Evolutionary conservation across 2,888 invertebrate genomes (phyloP).

Genomic region (Tiliacea aurago): DNA sequence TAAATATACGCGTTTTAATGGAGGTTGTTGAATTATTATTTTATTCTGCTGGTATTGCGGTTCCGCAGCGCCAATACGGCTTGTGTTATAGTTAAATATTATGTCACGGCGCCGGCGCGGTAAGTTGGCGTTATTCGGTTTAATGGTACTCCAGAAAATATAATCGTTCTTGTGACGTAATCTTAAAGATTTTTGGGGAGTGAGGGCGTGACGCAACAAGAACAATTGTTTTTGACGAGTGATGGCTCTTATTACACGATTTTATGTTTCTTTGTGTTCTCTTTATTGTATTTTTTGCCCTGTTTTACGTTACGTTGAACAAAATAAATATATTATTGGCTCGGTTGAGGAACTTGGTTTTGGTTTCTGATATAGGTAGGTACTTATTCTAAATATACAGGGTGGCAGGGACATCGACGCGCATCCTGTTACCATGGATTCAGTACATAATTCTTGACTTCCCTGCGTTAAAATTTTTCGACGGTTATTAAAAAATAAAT

Average conservation of each 20-base stretch:
- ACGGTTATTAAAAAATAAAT: too few relatives aligned
- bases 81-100: slow-evolving; percentile 49
- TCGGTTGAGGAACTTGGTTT: not conserved
- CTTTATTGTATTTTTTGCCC: not conserved
- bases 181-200: slow-evolving; percentile 49
- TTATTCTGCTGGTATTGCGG: slow-evolving; percentile 53
- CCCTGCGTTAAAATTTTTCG: too few relatives aligned
- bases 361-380: too few relatives aligned
- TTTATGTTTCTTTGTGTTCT: slow-evolving; percentile 31
- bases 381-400: not conserved
- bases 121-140: slow-evolving; percentile 47
- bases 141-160: slow-evolving; percentile 49
- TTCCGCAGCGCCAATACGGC: slow-evolving; percentile 52
- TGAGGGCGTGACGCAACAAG: slow-evolving; percentile 37
- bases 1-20: slow-evolving; percentile 69
- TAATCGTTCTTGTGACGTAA: slow-evolving; percentile 56
- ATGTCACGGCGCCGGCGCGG: slow-evolving; percentile 40
- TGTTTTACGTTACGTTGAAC: not conserved
- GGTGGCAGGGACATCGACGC: too few relatives aligned
- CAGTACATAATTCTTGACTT: too few relatives aligned
- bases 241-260: slow-evolving; percentile 13
- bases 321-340: not conserved
- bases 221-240: slow-evolving; percentile 50
- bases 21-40: slow-evolving; percentile 64
- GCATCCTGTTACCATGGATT: too few relatives aligned